Base-by-base conservation (phyloP, 2,797 vertebrate species). In the Helicolenus hilgendorfi region DNA sequence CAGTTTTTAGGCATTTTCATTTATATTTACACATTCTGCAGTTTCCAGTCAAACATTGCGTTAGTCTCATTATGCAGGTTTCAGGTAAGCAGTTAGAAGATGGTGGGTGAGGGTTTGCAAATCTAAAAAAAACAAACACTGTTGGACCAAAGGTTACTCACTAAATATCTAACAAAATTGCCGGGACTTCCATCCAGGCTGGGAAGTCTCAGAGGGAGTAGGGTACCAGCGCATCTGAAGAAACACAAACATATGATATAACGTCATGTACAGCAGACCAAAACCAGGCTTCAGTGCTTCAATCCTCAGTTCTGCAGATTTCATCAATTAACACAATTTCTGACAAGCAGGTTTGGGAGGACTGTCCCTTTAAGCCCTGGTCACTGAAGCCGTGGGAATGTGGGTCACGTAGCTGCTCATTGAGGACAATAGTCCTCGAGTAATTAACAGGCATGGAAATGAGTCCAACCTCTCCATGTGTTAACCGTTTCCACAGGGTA, bases 181-280 rank as follows among this genome's bases (percentile, higher is more conserved):
- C 92, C 98, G 98, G 83, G 98, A 99, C 90, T 99, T 99, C 99
- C 99, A 99, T 98, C 98, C 99, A 97, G 99, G 98, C 95, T 99
- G 99, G 88, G 98, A 97, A 71, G 98, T 97, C 90, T 99, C 99
- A 22, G 99, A 98, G 80, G 98, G 98, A 86, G 97, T 97, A 60
- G 98, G 99, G 93, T 99, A 99, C 99, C 99, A 99, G 96, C 98
- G 99, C 98, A 99, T 99, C 99, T 99, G 96, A 92, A 97, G 96
- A 92, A 96, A 92, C 83, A 95, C 82, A 95, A 89, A 95, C 72
- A 94, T 22, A 92, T 45, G 8, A 41, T 41, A 41, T 41, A 41
- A 41, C 38, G 68, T 93, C 87, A 94, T 77, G 70, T 89, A 92
- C 89, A 94, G 75, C 72, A 90, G 31, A 92, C 68, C 76, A 87